Evolutionary conservation across 2,797 vertebrate genomes (phyloP).

Genomic region (Halcyon smyrnensis): DNA sequence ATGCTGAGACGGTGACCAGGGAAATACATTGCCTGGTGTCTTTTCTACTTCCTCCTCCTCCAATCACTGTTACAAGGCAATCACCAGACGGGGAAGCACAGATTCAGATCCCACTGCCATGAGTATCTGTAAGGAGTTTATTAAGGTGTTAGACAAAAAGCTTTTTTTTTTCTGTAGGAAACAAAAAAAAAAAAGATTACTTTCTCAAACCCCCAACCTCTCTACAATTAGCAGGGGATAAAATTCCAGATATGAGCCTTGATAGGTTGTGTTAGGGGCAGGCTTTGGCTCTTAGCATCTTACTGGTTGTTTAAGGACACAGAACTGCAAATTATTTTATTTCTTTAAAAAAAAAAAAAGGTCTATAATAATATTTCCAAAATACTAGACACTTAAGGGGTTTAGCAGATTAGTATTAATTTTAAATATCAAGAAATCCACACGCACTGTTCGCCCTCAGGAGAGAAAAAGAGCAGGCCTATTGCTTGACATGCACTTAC

Average conservation of each 20-base stretch:
- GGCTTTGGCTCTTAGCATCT: neutral
- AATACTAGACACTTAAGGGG: neutral
- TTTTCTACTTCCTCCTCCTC: neutral
- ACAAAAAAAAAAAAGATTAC: neutral
- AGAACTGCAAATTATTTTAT: neutral
- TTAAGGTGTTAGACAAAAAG: neutral
- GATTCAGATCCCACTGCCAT: neutral
- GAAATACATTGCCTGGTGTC: neutral
- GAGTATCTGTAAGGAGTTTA: neutral
- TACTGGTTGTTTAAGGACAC: neutral
- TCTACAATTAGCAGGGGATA: neutral
- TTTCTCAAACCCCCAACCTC: neutral
- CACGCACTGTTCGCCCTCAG: neutral
- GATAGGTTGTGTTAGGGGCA: rapidly evolving
- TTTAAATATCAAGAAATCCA: neutral
- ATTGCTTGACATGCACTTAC: neutral
- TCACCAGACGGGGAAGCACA: neutral
- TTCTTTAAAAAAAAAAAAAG: neutral
- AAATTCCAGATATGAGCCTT: neutral
- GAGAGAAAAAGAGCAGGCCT: neutral
- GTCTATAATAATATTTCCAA: neutral
- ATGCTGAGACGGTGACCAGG: neutral
- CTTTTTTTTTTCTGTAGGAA: neutral
- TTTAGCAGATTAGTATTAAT: neutral
- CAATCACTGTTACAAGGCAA: neutral